Evolutionary conservation across 2,888 invertebrate genomes (phyloP).

Genomic region (Ormia ochracea): DNA sequence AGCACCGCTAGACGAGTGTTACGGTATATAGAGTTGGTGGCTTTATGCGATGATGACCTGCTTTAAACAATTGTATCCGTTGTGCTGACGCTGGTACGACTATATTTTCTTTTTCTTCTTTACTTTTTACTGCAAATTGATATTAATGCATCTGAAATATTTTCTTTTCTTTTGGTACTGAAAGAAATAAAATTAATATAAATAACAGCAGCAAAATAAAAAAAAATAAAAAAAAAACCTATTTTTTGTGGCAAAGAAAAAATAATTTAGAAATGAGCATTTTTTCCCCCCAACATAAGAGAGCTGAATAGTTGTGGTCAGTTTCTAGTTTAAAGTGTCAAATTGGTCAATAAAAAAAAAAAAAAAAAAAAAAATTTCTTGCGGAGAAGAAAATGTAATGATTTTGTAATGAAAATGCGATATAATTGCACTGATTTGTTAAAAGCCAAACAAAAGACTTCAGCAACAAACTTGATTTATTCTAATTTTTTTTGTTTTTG

Average conservation of each 20-base stretch:
- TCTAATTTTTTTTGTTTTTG: conserved; percentile 6
- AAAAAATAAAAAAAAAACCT: too few species aligned
- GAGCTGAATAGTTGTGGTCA: conserved; percentile 57
- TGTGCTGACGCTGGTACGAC: conserved; percentile 26
- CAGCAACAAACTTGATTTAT: conserved; percentile 39
- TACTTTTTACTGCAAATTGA: conserved; percentile 49
- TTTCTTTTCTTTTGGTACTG: conserved; percentile 16
- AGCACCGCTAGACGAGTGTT: conserved; percentile 56
- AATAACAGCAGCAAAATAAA: neutral
- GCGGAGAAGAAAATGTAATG: neutral
- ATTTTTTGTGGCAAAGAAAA: neutral
- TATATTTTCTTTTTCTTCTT: neutral
- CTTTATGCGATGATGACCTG: conserved; percentile 58
- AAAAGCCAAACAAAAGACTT: conserved; percentile 3
- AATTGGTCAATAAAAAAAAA: conserved; percentile 41
- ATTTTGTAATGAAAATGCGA: neutral
- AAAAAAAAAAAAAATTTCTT: conserved; percentile 12
- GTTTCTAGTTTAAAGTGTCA: conserved; percentile 46
- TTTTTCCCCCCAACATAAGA: conserved; percentile 14
- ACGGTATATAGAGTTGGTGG: conserved; percentile 59
- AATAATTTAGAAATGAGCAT: conserved; percentile 22
- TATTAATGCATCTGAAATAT: conserved; percentile 52
- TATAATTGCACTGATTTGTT: neutral
- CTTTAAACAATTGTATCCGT: conserved; percentile 61
- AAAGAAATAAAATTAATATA: neutral